Evolutionary conservation across 2,888 invertebrate species (phyloP), one percentile per base, ranked within the genome.

Genomic region (Acronicta aceris): DNA sequence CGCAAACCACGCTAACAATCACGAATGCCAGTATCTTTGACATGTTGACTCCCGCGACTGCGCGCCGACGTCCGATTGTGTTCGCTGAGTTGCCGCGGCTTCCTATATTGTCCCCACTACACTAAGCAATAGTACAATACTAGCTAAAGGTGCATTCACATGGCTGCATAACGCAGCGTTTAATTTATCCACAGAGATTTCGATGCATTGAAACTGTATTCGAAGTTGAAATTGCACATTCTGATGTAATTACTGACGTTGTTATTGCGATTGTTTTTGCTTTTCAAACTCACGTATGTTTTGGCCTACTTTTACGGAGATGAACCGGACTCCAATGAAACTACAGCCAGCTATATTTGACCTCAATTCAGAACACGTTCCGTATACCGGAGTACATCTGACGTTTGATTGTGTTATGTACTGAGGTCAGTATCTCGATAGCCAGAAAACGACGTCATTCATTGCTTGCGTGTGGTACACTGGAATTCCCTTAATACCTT

Each of bases 31-130:
- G 13, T 17, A 78, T 25, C 33, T 77, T 56, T 7, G 75, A 52
- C 38, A 70, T 70, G 16, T 57, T 50, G 49, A 66, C 55, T 33
- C 38, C 36, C 25, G 51, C 10, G 47, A 45, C 48, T 30, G 47
- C 42, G 30, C 38, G 48, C 53, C 49, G 52, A 9, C 59, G 50
- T 49, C 17, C 51, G 63, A 77, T 74, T 78, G 71, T 65, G 63
- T 59, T 48, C 40, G 30, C 15, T 40, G 33, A 38, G 2, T 16
- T 49, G 41, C 38, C 21, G 9, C 53, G 27, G 49, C 65, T 67
- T 67, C 54, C 67, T 75, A 70, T 70, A 70, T 68, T 41, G 40
- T 61, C 76, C 76, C 76, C 76, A 78, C 76, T 70, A 66, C 65
- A 38, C 16, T 43, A 52, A 47, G 61, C 65, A 38, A 15, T 41